Conservation (phyloP, 1,140 invertebrate genomes). For the Nomia melanderi region DNA sequence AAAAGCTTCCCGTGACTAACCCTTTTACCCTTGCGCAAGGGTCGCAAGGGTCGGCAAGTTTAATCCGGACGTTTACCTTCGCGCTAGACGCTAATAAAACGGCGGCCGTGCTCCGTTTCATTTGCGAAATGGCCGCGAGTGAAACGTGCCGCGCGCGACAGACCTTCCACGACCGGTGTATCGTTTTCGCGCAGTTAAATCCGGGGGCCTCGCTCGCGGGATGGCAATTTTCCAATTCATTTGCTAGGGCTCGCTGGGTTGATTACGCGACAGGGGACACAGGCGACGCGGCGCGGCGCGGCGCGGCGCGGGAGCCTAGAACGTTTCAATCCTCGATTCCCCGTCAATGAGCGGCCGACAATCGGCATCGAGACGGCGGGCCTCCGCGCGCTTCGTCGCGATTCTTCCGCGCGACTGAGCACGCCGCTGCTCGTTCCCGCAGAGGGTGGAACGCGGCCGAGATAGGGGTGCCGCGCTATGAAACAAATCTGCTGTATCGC, state of each 20-base stretch:
- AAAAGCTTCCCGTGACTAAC: too few species aligned
- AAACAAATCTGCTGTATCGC: too few species aligned
- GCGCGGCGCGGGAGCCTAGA: neutral
- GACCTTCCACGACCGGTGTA: neutral
- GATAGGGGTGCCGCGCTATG: too few species aligned
- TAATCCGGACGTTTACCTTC: neutral
- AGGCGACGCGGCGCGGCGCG: too few species aligned
- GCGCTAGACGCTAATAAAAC: constrained; percentile 18
- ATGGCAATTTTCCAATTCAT: constrained; percentile 46
- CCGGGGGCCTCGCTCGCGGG: neutral
- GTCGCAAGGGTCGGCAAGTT: neutral
- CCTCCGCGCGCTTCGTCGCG: neutral
- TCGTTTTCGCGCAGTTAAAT: constrained; percentile 35
- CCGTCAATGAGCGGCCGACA: neutral
- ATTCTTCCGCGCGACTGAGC: neutral
- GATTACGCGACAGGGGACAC: constrained; percentile 21
- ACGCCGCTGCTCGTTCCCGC: too few species aligned
- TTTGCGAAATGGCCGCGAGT: constrained; percentile 16
- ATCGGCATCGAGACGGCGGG: neutral
- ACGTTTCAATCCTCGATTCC: constrained; percentile 33
- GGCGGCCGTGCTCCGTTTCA: constrained; percentile 19
- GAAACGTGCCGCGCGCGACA: constrained; percentile 15
- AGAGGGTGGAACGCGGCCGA: too few species aligned
- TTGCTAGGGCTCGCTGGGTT: constrained; percentile 12
- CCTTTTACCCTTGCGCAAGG: too few species aligned